Percentiles rank a stretch among this genome's conserved stretches.
phyloP scores from a whole-genome alignment of 2,888 invertebrate species.

The Drosophila birchii region DNA sequence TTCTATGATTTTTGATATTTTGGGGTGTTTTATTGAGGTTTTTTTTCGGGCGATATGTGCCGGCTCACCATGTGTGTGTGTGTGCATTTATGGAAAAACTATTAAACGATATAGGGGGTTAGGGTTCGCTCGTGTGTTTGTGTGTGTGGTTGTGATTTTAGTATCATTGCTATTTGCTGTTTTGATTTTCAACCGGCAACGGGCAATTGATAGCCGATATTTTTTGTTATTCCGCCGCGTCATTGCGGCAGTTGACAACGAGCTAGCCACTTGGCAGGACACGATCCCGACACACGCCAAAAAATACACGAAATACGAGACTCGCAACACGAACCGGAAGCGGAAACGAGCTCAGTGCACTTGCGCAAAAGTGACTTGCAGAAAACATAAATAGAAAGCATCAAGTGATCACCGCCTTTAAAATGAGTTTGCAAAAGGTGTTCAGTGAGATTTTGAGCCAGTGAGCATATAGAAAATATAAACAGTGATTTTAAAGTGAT shows the following conservation, averaged over 20 bases:
- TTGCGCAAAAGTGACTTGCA: constrained; percentile 58
- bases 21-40: constrained; percentile 84
- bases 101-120: constrained; percentile 61
- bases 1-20: constrained; percentile 84
- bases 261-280: constrained; percentile 84
- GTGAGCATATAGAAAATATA: background rate
- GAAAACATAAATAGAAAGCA: constrained; percentile 10
- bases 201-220: constrained; percentile 67
- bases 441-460: background rate
- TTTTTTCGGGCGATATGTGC: constrained; percentile 65
- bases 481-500: constrained; percentile 5
- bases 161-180: constrained; percentile 76
- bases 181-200: constrained; percentile 76
- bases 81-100: constrained; percentile 62
- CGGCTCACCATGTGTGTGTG: constrained; percentile 29
- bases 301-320: constrained; percentile 51
- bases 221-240: constrained; percentile 79
- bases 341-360: constrained; percentile 37
- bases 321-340: constrained; percentile 54
- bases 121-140: constrained; percentile 39
- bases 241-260: constrained; percentile 82
- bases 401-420: constrained; percentile 14
- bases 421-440: constrained; percentile 9
- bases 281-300: constrained; percentile 59
- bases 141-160: constrained; percentile 66